These are phyloP conservation scores for Cosmorhoe ocellata DNA, from an alignment of 2,888 invertebrate genomes.

Conservation along the genomic window DNA sequence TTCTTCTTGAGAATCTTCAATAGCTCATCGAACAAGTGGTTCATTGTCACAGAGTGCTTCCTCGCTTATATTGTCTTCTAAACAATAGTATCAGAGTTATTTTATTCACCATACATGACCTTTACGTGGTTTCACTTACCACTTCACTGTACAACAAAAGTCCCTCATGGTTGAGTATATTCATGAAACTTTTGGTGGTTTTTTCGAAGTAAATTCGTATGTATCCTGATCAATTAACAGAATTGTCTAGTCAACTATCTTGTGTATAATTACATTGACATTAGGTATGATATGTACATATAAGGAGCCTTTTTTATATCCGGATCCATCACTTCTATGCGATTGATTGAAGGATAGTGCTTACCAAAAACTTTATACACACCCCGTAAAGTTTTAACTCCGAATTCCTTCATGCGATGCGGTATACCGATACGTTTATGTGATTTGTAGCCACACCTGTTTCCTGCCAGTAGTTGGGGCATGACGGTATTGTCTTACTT, in stretches of 20 bases:
- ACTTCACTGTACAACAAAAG: background rate
- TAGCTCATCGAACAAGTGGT: constrained; percentile 22
- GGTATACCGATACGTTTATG: constrained; percentile 22
- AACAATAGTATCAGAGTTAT: constrained; percentile 18
- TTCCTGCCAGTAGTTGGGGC: constrained; percentile 54
- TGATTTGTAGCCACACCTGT: constrained; percentile 48
- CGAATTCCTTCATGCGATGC: constrained; percentile 22
- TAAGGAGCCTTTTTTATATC: too few species aligned
- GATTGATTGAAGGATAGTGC: too few species aligned
- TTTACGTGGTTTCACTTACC: constrained; percentile 7
- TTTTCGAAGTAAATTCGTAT: too few species aligned
- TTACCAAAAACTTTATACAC: too few species aligned
- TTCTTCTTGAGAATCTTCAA: constrained; percentile 22
- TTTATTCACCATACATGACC: constrained; percentile 13
- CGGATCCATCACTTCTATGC: too few species aligned
- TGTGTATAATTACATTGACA: too few species aligned
- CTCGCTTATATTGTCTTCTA: constrained; percentile 15
- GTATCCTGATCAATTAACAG: too few species aligned
- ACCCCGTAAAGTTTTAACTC: too few species aligned
- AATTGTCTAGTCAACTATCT: too few species aligned
- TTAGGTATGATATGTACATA: too few species aligned
- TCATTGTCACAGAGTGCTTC: constrained; percentile 26
- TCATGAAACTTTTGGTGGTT: too few species aligned
- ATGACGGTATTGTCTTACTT: constrained; percentile 57
- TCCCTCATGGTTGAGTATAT: too few species aligned